Evolutionary conservation across 2,113 vertebrate genomes (phyloP).

Genomic region (Columba janthina): DNA sequence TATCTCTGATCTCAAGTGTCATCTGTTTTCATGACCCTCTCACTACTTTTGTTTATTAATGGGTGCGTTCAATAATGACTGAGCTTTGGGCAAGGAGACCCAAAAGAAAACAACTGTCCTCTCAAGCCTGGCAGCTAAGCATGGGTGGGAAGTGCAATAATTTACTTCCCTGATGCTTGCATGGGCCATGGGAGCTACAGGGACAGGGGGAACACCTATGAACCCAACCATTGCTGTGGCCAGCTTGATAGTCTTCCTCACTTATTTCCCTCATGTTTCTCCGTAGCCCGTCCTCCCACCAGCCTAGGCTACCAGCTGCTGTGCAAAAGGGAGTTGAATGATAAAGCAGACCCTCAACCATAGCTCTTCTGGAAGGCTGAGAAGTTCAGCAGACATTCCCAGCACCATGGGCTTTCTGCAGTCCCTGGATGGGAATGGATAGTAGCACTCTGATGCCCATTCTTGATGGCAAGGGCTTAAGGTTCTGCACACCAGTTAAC

Average conservation of each 20-base stretch:
- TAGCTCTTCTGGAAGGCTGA: background rate
- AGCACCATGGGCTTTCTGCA: background rate
- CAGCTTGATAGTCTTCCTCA: background rate
- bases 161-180: background rate
- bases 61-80: background rate
- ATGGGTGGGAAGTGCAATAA: background rate
- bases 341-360: background rate
- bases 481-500: background rate
- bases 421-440: background rate
- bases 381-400: background rate
- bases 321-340: background rate
- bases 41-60: background rate
- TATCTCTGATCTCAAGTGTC: background rate
- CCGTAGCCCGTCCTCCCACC: background rate
- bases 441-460: background rate
- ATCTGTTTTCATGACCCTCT: background rate
- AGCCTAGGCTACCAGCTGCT: background rate
- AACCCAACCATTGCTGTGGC: rapidly evolving
- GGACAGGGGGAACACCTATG: background rate
- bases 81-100: background rate
- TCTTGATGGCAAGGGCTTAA: background rate
- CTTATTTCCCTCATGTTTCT: background rate
- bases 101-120: background rate
- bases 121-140: background rate
- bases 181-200: background rate